A percentile compares a stretch with the other conserved stretches of the same genome.
phyloP scores from a whole-genome alignment of 2,888 invertebrate genomes.

The Tromatobia lineatoria region DNA sequence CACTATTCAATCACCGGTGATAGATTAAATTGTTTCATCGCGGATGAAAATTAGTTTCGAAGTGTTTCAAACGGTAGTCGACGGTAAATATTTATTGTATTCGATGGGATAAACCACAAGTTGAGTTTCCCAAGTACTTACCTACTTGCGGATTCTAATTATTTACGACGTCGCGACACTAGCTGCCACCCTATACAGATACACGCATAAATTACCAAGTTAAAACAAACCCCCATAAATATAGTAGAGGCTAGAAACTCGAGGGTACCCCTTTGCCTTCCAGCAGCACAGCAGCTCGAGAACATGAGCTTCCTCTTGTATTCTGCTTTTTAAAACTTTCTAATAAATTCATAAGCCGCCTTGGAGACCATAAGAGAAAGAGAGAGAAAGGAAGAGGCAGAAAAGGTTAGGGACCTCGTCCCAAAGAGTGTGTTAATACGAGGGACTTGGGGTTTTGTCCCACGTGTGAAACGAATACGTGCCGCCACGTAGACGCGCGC shows the following conservation, averaged over 20 bases:
- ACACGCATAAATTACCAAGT: constrained; percentile 71
- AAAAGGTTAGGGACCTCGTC: constrained; percentile 36
- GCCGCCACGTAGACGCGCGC: constrained; percentile 50
- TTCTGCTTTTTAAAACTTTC: constrained; percentile 70
- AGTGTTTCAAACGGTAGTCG: not conserved
- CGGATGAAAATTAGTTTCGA: not conserved
- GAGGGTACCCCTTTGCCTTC: constrained; percentile 44
- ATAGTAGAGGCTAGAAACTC: constrained; percentile 52
- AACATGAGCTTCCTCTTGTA: constrained; percentile 44
- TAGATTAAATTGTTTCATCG: not conserved
- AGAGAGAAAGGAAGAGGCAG: constrained; percentile 32
- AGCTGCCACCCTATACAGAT: constrained; percentile 53
- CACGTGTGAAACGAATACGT: constrained; percentile 63
- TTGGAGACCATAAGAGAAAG: constrained; percentile 50
- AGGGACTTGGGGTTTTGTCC: constrained; percentile 45
- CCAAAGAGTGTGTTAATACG: constrained; percentile 56
- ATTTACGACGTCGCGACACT: constrained; percentile 68
- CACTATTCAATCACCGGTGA: not conserved
- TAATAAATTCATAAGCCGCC: constrained; percentile 79
- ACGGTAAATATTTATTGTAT: constrained; percentile 18
- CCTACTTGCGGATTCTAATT: constrained; percentile 57
- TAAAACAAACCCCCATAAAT: constrained; percentile 76
- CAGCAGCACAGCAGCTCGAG: constrained; percentile 21
- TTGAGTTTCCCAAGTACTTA: constrained; percentile 13
- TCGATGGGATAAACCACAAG: constrained; percentile 34